Conservation (phyloP, 2,113 vertebrate genomes). For the Sorex fumeus region DNA sequence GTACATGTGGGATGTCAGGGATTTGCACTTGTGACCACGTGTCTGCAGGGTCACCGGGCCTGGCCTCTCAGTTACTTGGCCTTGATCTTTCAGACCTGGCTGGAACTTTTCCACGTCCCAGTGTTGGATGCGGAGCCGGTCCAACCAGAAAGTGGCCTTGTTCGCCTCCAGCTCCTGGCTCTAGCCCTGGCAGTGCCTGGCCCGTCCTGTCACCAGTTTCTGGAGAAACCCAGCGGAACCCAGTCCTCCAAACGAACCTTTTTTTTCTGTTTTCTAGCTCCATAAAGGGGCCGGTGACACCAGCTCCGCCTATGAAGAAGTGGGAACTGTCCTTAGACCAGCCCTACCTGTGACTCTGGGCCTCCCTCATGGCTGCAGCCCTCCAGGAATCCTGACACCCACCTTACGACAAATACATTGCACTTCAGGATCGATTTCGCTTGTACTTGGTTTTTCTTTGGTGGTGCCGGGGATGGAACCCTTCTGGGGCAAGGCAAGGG, state of each 20-base stretch:
- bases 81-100: too few species aligned
- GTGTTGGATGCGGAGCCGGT: too few species aligned
- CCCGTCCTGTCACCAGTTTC: not conserved
- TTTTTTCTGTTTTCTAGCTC: conserved; percentile 84
- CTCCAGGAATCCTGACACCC: not conserved
- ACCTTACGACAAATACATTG: conserved; percentile 66
- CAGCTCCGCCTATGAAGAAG: conserved; percentile 86
- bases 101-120: too few species aligned
- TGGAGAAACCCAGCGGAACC: not conserved
- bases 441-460: conserved; percentile 3
- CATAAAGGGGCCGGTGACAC: conserved; percentile 90
- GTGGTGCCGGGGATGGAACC: too few species aligned
- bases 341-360: conserved; percentile 91
- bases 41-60: too few species aligned
- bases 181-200: too few species aligned
- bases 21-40: too few species aligned
- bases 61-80: too few species aligned
- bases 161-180: too few species aligned
- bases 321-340: conserved; percentile 94
- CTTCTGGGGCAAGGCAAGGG: too few species aligned
- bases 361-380: rapidly evolving
- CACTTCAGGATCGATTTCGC: not conserved
- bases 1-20: too few species aligned
- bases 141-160: too few species aligned
- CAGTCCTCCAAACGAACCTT: not conserved